phyloP scores from a whole-genome alignment of 2,797 vertebrate species.

The Rhynchonycteris naso region DNA sequence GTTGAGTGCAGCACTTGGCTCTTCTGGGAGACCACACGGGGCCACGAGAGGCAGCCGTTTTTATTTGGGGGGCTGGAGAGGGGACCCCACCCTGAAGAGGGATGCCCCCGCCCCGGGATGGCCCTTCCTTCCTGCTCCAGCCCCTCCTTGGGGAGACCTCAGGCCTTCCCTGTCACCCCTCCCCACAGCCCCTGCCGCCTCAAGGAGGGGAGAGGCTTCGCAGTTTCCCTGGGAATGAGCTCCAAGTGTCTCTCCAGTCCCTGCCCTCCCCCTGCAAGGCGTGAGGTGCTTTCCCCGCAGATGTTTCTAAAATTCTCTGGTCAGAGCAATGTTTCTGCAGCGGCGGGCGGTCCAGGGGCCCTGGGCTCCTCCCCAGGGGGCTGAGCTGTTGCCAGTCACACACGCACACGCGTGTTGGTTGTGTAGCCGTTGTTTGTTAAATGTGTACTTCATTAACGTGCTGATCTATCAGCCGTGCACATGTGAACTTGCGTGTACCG shows the following conservation, averaged over 20 bases:
- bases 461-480: too few relatives aligned
- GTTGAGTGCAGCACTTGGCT: not conserved
- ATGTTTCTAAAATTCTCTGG: constrained; percentile 77
- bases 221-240: constrained; percentile 58
- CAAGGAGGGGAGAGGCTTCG: not conserved
- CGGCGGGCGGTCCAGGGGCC: not conserved
- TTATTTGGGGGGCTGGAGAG: not conserved
- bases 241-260: constrained; percentile 71
- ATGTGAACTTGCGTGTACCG: too few relatives aligned
- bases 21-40: not conserved
- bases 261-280: constrained; percentile 60
- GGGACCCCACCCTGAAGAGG: not conserved
- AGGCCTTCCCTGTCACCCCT: not conserved
- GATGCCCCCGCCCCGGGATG: not conserved
- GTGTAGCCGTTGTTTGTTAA: too few relatives aligned
- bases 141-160: not conserved
- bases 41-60: not conserved
- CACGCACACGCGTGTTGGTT: too few relatives aligned
- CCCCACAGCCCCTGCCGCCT: not conserved
- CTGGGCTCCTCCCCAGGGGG: too few relatives aligned
- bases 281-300: constrained; percentile 78
- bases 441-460: too few relatives aligned
- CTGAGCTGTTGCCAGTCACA: constrained; percentile 3
- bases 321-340: constrained; percentile 72
- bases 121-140: not conserved